Base-by-base conservation (phyloP, 1,140 invertebrate genomes). In the Drosophila sechellia region DNA sequence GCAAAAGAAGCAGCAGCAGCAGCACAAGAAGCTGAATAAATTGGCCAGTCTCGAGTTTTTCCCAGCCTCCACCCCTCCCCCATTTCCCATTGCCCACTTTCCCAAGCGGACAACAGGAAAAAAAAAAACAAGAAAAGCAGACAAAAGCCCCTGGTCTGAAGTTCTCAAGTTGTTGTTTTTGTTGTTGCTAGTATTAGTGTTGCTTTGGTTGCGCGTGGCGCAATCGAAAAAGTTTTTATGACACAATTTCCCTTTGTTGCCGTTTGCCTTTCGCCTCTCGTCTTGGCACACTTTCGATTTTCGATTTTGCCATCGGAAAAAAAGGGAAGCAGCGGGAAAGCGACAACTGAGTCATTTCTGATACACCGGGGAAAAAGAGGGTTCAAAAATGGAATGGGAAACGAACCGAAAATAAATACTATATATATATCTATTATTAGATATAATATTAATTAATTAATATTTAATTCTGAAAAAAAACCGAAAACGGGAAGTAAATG, bases 161-260 rank as follows among this genome's bases (percentile, higher is more conserved):
- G 72, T 81, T 84, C 54, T 69, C 58, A 73, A 57, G 42, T 53
- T 57, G 10, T 46, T 45, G 27, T 48, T 71, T 39, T 43, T 43
- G 15, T 37, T 31, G n/a, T 50, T 63, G 35, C 12, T 64, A 60
- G 43, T 63, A 42, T 20, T 79, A 42, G 72, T 74, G 77, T 59
- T 61, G 80, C 69, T 70, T 70, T 70, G 66, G 66, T 42, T 61
- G 65, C 76, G 81, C 77, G 77, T 66, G 69, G 78, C 76, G 76
- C 79, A 89, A 89, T 89, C 84, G 84, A 89, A 83, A 87, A 87
- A 89, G 56, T 89, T 87, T 87, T 87, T 87, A 87, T 87, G 84
- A 84, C 84, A 87, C 84, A 87, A 89, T 87, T 87, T 84, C 57
- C 72, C 52, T 84, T 87, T 89, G 84, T 89, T 87, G 71, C 72